Conservation (phyloP, 1,140 invertebrate species). For the Cyclina sinensis region DNA sequence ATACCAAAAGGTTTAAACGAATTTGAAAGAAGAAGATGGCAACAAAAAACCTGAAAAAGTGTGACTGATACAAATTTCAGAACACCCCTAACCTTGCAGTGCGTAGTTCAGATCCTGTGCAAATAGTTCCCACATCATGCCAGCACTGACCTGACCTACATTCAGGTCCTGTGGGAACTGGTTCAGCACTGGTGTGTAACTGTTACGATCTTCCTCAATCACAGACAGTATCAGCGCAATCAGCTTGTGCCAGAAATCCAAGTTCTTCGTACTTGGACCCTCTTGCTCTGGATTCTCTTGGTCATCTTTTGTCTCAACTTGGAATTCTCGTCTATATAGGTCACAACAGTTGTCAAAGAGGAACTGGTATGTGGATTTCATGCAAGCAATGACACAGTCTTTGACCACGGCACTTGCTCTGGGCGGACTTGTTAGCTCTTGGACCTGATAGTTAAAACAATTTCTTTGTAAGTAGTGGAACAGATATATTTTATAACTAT, state of each 20-base stretch:
- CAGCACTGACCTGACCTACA: conserved; percentile 95
- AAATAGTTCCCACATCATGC: conserved; percentile 99
- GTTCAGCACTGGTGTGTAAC: conserved; percentile 99
- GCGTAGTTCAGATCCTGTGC: conserved; percentile 99
- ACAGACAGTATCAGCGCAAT: conserved; percentile 99
- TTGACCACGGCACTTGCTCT: conserved; percentile 99
- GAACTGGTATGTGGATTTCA: conserved; percentile 99
- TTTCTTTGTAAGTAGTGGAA: too few relatives aligned
- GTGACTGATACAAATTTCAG: too few relatives aligned
- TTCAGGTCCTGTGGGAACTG: conserved; percentile 92
- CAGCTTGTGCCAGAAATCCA: conserved; percentile 99
- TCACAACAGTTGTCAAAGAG: conserved; percentile 99
- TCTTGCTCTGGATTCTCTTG: conserved; percentile 80
- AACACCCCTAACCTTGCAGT: conserved; percentile 92
- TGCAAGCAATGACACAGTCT: conserved; percentile 99
- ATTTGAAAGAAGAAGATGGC: too few relatives aligned
- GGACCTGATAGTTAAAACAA: too few relatives aligned
- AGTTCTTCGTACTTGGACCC: conserved; percentile 88
- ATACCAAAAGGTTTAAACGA: too few relatives aligned
- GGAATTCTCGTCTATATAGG: conserved; percentile 96
- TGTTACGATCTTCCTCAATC: conserved; percentile 99
- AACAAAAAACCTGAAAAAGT: too few relatives aligned
- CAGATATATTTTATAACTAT: too few relatives aligned
- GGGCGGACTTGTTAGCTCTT: conserved; percentile 98
- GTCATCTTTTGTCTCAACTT: conserved; percentile 89